A percentile compares a stretch with the other conserved stretches of the same genome.
Conservation (phyloP, 2,888 invertebrate species). For the Metellina segmentata region DNA sequence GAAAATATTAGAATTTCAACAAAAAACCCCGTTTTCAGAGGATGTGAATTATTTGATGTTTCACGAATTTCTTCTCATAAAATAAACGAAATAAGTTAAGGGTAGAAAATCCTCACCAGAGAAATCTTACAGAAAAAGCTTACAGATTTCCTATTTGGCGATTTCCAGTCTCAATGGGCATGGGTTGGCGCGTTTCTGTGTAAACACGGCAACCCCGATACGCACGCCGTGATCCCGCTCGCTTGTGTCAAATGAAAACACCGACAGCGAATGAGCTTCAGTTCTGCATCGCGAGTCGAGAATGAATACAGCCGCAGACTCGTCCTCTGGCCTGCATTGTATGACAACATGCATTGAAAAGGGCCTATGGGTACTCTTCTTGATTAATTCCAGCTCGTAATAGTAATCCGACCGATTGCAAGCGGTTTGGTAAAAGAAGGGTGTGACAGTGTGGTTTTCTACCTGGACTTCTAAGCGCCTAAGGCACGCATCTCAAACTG, state of each 20-base stretch:
- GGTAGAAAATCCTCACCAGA: background rate
- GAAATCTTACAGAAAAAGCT: too few relatives aligned
- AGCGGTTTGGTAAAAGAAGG: slow-evolving; percentile 37
- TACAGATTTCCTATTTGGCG: slow-evolving; percentile 16
- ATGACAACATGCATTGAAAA: background rate
- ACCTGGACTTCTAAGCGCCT: slow-evolving; percentile 28
- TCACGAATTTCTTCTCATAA: background rate
- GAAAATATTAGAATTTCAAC: background rate
- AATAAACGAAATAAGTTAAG: background rate
- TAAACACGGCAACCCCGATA: slow-evolving; percentile 66
- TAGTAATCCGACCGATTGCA: slow-evolving; percentile 4
- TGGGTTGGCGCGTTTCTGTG: slow-evolving; percentile 15
- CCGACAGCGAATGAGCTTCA: slow-evolving; percentile 19
- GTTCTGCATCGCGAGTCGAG: background rate
- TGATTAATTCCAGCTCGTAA: slow-evolving; percentile 9
- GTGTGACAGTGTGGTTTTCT: slow-evolving; percentile 60
- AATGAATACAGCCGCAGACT: background rate
- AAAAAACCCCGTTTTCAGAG: background rate
- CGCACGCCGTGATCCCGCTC: slow-evolving; percentile 53
- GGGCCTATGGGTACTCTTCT: slow-evolving; percentile 9
- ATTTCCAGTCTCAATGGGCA: background rate
- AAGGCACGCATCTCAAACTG: slow-evolving; percentile 49
- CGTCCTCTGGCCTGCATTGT: background rate
- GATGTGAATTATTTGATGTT: too few relatives aligned
- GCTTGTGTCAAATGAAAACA: slow-evolving; percentile 65